Base-by-base conservation (phyloP, 1,140 invertebrate genomes). In the Trigoniulus corallinus region DNA sequence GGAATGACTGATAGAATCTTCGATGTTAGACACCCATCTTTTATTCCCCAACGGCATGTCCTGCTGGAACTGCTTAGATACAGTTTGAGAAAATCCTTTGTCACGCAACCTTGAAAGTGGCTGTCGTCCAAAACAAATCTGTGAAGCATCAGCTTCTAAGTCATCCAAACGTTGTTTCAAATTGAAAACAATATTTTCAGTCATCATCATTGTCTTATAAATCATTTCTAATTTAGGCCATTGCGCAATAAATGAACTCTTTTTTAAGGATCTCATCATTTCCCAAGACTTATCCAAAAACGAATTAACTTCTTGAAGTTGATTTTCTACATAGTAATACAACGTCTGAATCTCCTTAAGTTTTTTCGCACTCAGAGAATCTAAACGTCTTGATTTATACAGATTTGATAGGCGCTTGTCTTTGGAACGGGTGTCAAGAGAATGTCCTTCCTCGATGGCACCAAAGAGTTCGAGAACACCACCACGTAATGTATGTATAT, bases 221-320 rank as follows among this genome's bases (percentile, higher is more conserved):
- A 34, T 34, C 7, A 34, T 7, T 15, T 34, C 7, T 15, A 34
- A 7, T 7, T 34, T 34, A 7, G 29, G 29, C 29, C 29, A 15
- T 7, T 34, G 7, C 15, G 15, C 15, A 34, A 34, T 34, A 15
- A 34, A 7, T 15, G 29, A 34, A 7, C 15, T 34, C 29, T 34
- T 34, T 34, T 34, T 15, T 34, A 34, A 7, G 7, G 29, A 7
- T 15, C 15, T 15, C 15, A 34, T 34, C 42, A 7, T 56, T 51
- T 65, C 56, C 66, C 66, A 68, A 50, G 68, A 59, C 46, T 57
- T 54, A 53, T 70, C 66, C 13, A 71, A 51, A 1, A 61, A 58
- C 2, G 53, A 46, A 29, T 68, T 58, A 7, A 65, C 60, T 45
- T 69, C 66, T 27, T 54, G 48, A n/a, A 69, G 45, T 26, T 64